Percentiles rank a stretch among this genome's conserved stretches.
phyloP scores from a whole-genome alignment of 2,797 vertebrate genomes.

The Centroberyx gerrardi region DNA sequence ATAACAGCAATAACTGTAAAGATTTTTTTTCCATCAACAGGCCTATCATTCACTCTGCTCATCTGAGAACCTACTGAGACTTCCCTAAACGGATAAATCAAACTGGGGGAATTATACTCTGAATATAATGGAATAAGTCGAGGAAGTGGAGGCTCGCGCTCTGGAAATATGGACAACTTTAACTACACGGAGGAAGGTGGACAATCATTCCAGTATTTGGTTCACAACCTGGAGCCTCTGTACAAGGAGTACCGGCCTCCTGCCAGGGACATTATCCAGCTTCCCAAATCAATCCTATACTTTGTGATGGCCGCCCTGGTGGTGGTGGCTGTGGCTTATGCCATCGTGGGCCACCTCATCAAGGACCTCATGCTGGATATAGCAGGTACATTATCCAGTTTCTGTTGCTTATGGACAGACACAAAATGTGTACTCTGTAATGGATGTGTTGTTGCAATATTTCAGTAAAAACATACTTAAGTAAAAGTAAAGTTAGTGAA shows the following conservation, averaged over 20 bases:
- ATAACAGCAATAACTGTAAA: no score
- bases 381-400: constrained; percentile 79
- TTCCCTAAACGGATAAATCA: constrained; percentile 32
- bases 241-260: constrained; percentile 88
- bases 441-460: no score
- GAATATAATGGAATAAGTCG: constrained; percentile 52
- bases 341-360: constrained; percentile 91
- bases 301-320: constrained; percentile 86
- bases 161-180: constrained; percentile 71
- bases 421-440: no score
- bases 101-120: constrained; percentile 1
- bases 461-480: no score
- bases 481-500: no score
- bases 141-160: constrained; percentile 35
- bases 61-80: constrained; percentile 19
- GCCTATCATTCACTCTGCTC: neutral
- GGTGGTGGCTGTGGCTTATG: constrained; percentile 88
- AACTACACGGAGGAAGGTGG: constrained; percentile 70
- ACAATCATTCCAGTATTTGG: constrained; percentile 70
- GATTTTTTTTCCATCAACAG: neutral
- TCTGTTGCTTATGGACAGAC: neutral
- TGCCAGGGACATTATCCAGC: constrained; percentile 85
- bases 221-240: constrained; percentile 76
- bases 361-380: constrained; percentile 90
- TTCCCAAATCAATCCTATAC: constrained; percentile 86